Base-by-base conservation (phyloP, 92 coral and sea anemone species). In the Phenganax marumi region DNA sequence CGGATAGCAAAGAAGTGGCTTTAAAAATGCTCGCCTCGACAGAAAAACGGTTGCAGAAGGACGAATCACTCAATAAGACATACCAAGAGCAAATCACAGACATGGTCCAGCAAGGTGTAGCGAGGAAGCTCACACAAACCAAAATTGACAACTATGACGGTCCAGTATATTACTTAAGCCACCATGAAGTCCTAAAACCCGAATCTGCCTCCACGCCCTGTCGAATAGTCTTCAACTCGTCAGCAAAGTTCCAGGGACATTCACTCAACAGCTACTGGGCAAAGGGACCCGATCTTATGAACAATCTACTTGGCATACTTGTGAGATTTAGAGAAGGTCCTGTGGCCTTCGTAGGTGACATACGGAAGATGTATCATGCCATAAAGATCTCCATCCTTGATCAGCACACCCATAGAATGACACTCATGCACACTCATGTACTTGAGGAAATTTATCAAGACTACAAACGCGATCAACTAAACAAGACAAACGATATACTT, bases 181-280 rank as follows among this genome's bases (percentile, higher is more conserved):
- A 79, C 58, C 81, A 85, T 49, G 80, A 85, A 33, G 84, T 85
- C 43, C 52, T 56, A 65, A 79, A 69, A 24, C 89, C 86, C 0
- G 88, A 85, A 10, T 85, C 89, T 11, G 55, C 68, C 50, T 88
- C 91, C 8, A 88, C 91, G 16, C 91, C 91, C 3, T 84, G 81
- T 57, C 63, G 91, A 33, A 88, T 79, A 51, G 88, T 79, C 43
- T 88, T 88, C 80, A 84, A 88, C 73, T 79, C 85, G 47, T 79
- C 83, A 0, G 91, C 88, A 11, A 88, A 70, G 33, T 88, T 47
- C 58, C 25, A 61, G 79, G 87, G 88, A 13, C 88, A 88, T 68
- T 33, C 76, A 18, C 48, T 87, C 17, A 87, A 87, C 66, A 65
- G 55, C 55, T 87, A 87, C 72, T 68, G 61, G 64, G 82, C 64